Base-by-base conservation (phyloP, 2,888 invertebrate species). In the Melangyna quadrimaculata region DNA sequence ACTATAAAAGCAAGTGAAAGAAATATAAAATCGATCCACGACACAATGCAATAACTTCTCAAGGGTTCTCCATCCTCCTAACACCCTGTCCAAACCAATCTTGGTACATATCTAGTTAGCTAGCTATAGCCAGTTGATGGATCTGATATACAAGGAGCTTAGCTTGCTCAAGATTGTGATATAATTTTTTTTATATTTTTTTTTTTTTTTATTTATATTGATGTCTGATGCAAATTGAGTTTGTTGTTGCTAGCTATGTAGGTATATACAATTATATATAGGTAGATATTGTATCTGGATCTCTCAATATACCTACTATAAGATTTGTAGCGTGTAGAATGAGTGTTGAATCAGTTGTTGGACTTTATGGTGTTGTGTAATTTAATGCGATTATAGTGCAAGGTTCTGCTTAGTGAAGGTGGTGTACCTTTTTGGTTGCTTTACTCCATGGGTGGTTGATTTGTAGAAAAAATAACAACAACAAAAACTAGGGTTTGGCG, bases 331-430 rank as follows among this genome's bases (percentile, higher is more conserved):
- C 37, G n/a, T 45, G 73, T 24, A 43, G 65, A 79, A 59, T 59
- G 57, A 35, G 73, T 69, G 57, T 40, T 51, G 32, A 73, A 67
- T 51, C 37, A 59, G 32, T 59, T 51, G 32, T 69, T 59, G 57
- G 35, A 71, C 55, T 72, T n/a, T 72, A 65, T 70, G 48, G 57
- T 65, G 78, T 43, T 83, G 70, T 83, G 69, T 74, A 71, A 78
- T 74, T 74, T 74, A 83, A 78, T 83, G 70, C 78, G 78, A 83
- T 83, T 83, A 74, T 51, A 78, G 65, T 74, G 74, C 74, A 79
- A 69, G 79, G 53, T 73, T 78, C 63, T 73, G 69, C 53, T 74
- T 57, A 55, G 63, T 67, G 40, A 67, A 51, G 29, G 65, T 43
- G 40, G 57, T 59, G 37, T 48, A 53, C 29, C 45, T 69, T 48